Evolutionary conservation across 2,797 vertebrate species (phyloP), one percentile per base, ranked within the genome.

Genomic region (Coilia nasus): DNA sequence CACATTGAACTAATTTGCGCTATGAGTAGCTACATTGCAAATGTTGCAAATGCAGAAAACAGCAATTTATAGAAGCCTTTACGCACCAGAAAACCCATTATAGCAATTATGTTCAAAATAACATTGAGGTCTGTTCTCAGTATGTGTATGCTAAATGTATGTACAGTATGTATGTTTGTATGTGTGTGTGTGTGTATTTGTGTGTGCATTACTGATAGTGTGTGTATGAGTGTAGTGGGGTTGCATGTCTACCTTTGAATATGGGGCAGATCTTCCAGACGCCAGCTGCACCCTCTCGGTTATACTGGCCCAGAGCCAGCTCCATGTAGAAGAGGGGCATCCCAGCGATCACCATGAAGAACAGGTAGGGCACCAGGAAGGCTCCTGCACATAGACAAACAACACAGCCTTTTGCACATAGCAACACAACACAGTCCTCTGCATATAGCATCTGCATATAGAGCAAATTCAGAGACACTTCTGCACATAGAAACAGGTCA

Each of bases 321-420:
- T n/a, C n/a, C n/a, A n/a, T n/a, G n/a, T 97, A 98, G 94, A 98
- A 98, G 0, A 98, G 96, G 0, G 97, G 97, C 97, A 97, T 97
- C 7, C 97, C 97, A 0, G 97, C 97, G 62, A 98, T 97, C 89
- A 97, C 94, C 97, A 98, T 97, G 91, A 97, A 98, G 91, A 98
- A 95, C 87, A 98, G 83, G 89, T 98, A 98, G 2, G 97, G 97
- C 31, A 98, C 97, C 86, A 98, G 94, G 84, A 98, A 98, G 1
- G 97, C 97, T 86, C 97, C 97, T 97, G n/a, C n/a, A n/a, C n/a
- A n/a, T n/a, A n/a, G n/a, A n/a, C n/a, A n/a, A n/a, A n/a, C n/a
- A n/a, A n/a, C n/a, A n/a, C n/a, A n/a, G n/a, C n/a, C n/a, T n/a
- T n/a, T n/a, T n/a, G 90, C 0, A 85, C 60, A 71, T 25, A 71